Evolutionary conservation across 2,888 invertebrate genomes (phyloP), one percentile per base, ranked within the genome.

Genomic region (Ormyrus thymus): DNA sequence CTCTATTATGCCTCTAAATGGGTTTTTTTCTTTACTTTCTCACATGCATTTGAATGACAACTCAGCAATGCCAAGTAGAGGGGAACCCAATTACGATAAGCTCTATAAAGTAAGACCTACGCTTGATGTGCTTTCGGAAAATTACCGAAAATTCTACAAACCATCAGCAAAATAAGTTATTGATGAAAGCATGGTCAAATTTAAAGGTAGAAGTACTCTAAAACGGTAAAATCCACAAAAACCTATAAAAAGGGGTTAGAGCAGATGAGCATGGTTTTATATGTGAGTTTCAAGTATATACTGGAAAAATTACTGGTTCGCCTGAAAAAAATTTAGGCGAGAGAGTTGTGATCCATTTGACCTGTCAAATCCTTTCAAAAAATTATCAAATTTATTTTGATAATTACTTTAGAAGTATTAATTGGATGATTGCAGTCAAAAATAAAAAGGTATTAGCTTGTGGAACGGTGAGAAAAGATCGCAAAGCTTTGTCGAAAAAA

Each of bases 301-400:
- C 51, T 46, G 59, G 59, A 9, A 71, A 71, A 59, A 48, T 56
- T 7, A 59, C 8, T 4, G 51, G 29, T 48, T 6, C 3, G 0
- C 3, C 59, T 1, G 71, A 69, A 9, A 69, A 56, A 6, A 11
- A n/a, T 8, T 69, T 69, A 45, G 43, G 85, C 15, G 81, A 69
- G 50, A 81, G 84, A 51, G 84, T 86, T 11, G 84, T 86, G 45
- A 74, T 80, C 53, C 78, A 83, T 76, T 77, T 87, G 46, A 82
- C 83, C 8, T 75, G 62, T 6, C 65, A 68, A 70, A 59, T 81
- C 53, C 61, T 78, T 53, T 81, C 70, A 11, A 66, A 62, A 8
- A 45, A 48, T 64, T 61, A 82, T 61, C 62, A 78, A 29, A 78
- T 81, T 10, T 83, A 68, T 59, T 83, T 81, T 50, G 81, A 83